Evolutionary conservation across 2,797 vertebrate genomes (phyloP).

Genomic region (Channa striata): DNA sequence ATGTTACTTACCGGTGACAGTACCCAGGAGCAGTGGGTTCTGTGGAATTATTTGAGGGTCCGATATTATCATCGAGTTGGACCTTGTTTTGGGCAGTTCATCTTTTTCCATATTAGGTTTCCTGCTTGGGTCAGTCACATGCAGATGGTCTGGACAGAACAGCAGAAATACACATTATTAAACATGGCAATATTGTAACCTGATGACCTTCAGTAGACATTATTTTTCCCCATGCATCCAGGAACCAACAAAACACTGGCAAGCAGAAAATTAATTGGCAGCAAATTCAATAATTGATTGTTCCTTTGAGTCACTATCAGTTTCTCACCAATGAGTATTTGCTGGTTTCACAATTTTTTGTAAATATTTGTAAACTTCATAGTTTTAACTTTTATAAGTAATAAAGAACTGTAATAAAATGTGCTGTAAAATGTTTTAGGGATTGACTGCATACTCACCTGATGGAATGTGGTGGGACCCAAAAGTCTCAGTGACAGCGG

Average conservation of each 20-base stretch:
- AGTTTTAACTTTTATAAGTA: too few species aligned
- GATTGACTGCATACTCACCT: constrained; percentile 39
- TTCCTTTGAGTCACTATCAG: too few species aligned
- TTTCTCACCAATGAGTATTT: too few species aligned
- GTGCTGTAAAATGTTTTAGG: too few species aligned
- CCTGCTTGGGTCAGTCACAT: constrained; percentile 23
- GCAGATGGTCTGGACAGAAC: constrained; percentile 22
- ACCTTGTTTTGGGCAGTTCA: constrained; percentile 23
- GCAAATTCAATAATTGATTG: too few species aligned
- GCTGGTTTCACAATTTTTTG: too few species aligned
- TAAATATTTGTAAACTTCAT: too few species aligned
- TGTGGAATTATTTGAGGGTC: constrained; percentile 27
- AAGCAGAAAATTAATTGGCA: not conserved
- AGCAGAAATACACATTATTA: not conserved
- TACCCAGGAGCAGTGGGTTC: not conserved
- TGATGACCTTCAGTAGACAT: not conserved
- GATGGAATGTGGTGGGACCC: constrained; percentile 30
- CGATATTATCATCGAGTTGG: not conserved
- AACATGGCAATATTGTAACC: not conserved
- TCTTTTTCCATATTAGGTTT: constrained; percentile 34
- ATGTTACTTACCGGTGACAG: constrained; percentile 22
- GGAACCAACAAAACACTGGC: not conserved
- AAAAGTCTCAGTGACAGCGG: constrained; percentile 31
- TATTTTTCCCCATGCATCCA: not conserved
- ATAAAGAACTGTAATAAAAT: too few species aligned